Conservation (phyloP, 2,888 invertebrate species). For the Amitus sp. region DNA sequence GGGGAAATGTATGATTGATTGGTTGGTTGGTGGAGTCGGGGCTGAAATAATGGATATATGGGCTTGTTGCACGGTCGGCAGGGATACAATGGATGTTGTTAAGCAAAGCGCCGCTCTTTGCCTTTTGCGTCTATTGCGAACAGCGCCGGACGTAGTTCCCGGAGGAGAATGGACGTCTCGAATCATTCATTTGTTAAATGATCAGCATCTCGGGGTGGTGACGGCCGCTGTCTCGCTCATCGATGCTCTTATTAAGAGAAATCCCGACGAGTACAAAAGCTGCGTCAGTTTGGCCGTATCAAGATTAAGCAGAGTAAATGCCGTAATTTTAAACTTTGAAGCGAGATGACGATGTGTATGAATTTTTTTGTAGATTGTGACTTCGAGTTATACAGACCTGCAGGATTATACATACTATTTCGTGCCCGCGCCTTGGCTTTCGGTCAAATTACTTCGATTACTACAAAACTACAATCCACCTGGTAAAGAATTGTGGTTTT, state of each 20-base stretch:
- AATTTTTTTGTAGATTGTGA: conserved; percentile 81
- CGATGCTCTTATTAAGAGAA: conserved; percentile 97
- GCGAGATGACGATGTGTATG: neutral
- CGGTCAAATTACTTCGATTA: conserved; percentile 94
- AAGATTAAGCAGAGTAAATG: conserved; percentile 83
- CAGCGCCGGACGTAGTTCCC: conserved; percentile 95
- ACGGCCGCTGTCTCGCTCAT: conserved; percentile 98
- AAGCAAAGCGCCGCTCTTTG: conserved; percentile 99
- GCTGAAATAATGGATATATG: no score
- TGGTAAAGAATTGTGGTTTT: no score
- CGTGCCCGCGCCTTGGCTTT: conserved; percentile 99
- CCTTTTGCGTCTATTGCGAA: conserved; percentile 90
- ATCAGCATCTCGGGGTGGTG: conserved; percentile 99
- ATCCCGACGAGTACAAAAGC: conserved; percentile 99
- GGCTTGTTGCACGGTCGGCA: no score
- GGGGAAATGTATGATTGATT: no score
- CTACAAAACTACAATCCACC: conserved; percentile 99
- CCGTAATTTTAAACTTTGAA: neutral
- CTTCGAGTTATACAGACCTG: conserved; percentile 97
- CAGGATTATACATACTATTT: conserved; percentile 99
- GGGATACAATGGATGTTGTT: conserved; percentile 99
- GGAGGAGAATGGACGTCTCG: conserved; percentile 99
- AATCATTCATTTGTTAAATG: conserved; percentile 97
- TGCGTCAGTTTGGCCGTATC: conserved; percentile 98
- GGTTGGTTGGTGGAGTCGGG: no score